phyloP scores from a whole-genome alignment of 2,888 invertebrate genomes.

The Crossocerus cetratus region DNA sequence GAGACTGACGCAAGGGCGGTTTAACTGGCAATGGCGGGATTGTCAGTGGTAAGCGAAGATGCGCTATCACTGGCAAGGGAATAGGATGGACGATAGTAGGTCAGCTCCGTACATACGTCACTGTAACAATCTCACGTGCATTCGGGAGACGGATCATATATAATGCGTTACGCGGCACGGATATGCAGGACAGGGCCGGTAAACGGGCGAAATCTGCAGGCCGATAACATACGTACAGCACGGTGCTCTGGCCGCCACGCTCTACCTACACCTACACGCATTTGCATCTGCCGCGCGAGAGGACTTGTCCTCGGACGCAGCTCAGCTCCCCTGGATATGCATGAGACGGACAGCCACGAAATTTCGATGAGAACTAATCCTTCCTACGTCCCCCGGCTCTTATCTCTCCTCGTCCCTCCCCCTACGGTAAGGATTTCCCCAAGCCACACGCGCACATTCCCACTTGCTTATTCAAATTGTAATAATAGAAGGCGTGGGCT shows the following conservation, averaged over 20 bases:
- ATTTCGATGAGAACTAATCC: slow-evolving; percentile 32
- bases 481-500: too few relatives aligned
- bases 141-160: slow-evolving; percentile 35
- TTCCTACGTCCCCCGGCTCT: background rate
- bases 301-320: slow-evolving; percentile 20
- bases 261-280: slow-evolving; percentile 27
- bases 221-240: slow-evolving; percentile 47
- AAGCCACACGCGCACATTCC: too few relatives aligned
- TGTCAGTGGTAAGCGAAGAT: background rate
- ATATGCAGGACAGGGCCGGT: slow-evolving; percentile 27
- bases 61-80: slow-evolving; percentile 19
- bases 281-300: slow-evolving; percentile 46
- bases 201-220: slow-evolving; percentile 52
- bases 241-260: background rate
- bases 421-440: background rate
- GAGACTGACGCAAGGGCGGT: background rate
- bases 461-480: too few relatives aligned
- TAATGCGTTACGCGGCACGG: slow-evolving; percentile 43
- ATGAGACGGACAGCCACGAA: slow-evolving; percentile 43
- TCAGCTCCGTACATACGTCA: slow-evolving; percentile 22
- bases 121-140: slow-evolving; percentile 30
- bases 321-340: slow-evolving; percentile 52
- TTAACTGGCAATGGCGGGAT: background rate
- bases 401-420: background rate
- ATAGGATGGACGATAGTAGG: background rate